Percentiles rank a stretch among this genome's conserved stretches.
phyloP scores from a whole-genome alignment of 2,888 invertebrate genomes.

The Allacma fusca region DNA sequence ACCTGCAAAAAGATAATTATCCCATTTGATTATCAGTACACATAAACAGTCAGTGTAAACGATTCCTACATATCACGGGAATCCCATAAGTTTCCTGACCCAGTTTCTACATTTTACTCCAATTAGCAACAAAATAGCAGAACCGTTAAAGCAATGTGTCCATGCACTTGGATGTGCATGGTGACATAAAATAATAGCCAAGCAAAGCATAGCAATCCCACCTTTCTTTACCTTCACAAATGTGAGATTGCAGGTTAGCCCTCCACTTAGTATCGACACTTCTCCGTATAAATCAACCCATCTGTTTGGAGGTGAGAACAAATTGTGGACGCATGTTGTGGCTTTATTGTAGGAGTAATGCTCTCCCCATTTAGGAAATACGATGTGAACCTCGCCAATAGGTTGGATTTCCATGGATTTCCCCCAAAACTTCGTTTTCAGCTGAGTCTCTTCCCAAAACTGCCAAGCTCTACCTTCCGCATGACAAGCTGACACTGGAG shows the following conservation, averaged over 20 bases:
- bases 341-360: conserved; percentile 82
- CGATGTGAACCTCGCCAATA: conserved; percentile 67
- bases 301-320: conserved; percentile 78
- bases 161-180: neutral
- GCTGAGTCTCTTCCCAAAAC: conserved; percentile 83
- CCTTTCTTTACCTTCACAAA: conserved; percentile 74
- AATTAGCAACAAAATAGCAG: too few relatives aligned
- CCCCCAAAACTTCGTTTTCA: conserved; percentile 89
- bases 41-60: too few relatives aligned
- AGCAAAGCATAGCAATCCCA: conserved; percentile 10
- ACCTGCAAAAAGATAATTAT: conserved; percentile 67
- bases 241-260: conserved; percentile 78
- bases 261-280: conserved; percentile 72
- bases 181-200: neutral
- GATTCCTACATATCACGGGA: too few relatives aligned
- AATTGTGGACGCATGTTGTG: conserved; percentile 84
- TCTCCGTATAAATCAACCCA: conserved; percentile 90
- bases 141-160: neutral
- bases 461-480: conserved; percentile 77
- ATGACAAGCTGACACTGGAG: conserved; percentile 82
- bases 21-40: too few relatives aligned
- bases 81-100: neutral
- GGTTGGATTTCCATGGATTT: conserved; percentile 91
- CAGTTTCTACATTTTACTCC: too few relatives aligned
- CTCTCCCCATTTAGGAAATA: conserved; percentile 71